Percentiles rank a stretch among this genome's conserved stretches.
phyloP scores from a whole-genome alignment of 2,797 vertebrate species.

The Manis crassicaudata region DNA sequence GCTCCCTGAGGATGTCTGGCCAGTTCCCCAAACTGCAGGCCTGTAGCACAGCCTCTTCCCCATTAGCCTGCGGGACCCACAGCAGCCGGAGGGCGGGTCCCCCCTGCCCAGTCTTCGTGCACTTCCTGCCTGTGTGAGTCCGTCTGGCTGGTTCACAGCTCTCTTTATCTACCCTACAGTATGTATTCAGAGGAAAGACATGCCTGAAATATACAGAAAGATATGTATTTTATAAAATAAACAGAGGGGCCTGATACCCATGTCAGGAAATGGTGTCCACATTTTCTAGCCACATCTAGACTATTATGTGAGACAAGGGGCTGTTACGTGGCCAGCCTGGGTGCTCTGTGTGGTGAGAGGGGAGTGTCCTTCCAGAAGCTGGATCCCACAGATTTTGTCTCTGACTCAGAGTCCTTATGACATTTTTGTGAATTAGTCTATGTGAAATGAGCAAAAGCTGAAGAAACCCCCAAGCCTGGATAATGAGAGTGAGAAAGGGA shows the following conservation, averaged over 20 bases:
- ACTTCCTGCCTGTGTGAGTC: neutral
- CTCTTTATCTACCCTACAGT: neutral
- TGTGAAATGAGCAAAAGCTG: neutral
- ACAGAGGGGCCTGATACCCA: neutral
- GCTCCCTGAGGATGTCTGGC: neutral
- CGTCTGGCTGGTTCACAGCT: neutral
- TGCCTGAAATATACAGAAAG: neutral
- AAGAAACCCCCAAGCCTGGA: neutral
- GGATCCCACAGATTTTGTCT: neutral
- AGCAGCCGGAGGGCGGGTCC: rapidly evolving
- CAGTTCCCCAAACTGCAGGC: neutral
- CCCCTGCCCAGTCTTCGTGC: neutral
- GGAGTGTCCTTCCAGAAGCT: neutral
- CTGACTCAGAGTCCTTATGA: neutral
- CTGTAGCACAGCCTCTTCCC: neutral
- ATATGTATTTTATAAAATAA: neutral
- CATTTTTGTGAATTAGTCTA: neutral
- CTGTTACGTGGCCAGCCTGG: too few species aligned
- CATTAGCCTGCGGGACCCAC: rapidly evolving
- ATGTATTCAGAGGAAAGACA: neutral
- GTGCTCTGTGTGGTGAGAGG: too few species aligned
- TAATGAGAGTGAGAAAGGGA: neutral
- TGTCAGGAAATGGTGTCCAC: neutral
- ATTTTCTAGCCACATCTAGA: neutral
- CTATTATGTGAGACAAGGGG: neutral